Base-by-base conservation (phyloP, 2,113 vertebrate genomes). In the Ptychochromis oligacanthus region DNA sequence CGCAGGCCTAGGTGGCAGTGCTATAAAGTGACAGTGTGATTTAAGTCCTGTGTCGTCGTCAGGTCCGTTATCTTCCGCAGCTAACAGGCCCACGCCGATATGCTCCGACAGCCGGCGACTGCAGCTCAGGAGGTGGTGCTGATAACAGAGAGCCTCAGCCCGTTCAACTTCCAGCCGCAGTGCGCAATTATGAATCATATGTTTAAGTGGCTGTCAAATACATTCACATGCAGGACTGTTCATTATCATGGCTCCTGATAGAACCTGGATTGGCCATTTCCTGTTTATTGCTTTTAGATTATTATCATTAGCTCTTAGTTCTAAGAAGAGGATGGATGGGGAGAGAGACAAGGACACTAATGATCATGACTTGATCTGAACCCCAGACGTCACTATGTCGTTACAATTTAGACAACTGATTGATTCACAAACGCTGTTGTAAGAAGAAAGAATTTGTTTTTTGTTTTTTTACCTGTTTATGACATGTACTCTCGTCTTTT, bases 21-120 rank as follows among this genome's bases (percentile, higher is more conserved):
- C 83, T 83, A 78, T 88, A 87, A 93, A 83, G 89, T 93, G 94
- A 93, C 94, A 95, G 80, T 52, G 86, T 95, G 93, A 95, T 95
- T 95, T 93, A 95, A 61, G 90, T 87, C 80, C 78, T 17, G 88
- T 92, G 93, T 92, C 91, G 15, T 34, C 4, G 62, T 40, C 6
- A 59, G 89, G 81, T 77, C 81, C 38, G 90, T 94, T 94, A 95
- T 96, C 95, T 94, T 12, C 64, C 34, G 52, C 60, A 52, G 52
- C 88, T 92, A 89, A 93, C 92, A 75, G 79, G 86, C 64, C 84
- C 59, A 12, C 28, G 83, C 83, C 70, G 87, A 91, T 90, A 93
- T 24, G 65, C 78, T 84, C 89, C 81, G 77, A 91, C 92, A 82
- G 89, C 83, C 46, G 52, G 38, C 77, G 64, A 87, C 91, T 87